Percentiles rank a stretch among this genome's conserved stretches.
phyloP scores from a whole-genome alignment of 2,797 vertebrate species.

The Cichlasoma orientale region DNA sequence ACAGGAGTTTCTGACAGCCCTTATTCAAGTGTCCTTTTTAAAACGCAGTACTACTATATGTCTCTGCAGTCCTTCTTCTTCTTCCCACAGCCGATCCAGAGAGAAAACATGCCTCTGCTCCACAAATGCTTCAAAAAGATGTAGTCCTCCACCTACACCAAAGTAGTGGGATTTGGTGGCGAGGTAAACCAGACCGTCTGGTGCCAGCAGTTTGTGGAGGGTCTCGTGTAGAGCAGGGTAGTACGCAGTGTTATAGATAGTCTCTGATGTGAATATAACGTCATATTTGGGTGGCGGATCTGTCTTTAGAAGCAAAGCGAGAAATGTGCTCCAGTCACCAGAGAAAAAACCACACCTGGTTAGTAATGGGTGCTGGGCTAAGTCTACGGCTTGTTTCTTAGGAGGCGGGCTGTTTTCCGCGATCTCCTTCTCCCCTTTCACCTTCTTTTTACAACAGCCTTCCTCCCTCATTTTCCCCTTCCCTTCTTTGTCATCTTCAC shows the following conservation, averaged over 20 bases:
- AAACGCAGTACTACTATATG: constrained; percentile 86
- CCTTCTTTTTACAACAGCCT: not conserved
- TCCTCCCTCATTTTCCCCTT: constrained; percentile 27
- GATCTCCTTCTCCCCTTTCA: constrained; percentile 22
- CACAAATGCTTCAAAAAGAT: constrained; percentile 88
- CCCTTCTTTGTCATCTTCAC: constrained; percentile 50
- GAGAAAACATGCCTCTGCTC: constrained; percentile 84
- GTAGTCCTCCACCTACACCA: constrained; percentile 90
- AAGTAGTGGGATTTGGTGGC: constrained; percentile 96
- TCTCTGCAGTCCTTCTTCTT: constrained; percentile 88
- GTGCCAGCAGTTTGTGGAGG: constrained; percentile 81
- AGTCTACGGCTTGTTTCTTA: constrained; percentile 67
- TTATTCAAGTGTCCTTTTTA: constrained; percentile 64
- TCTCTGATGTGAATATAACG: constrained; percentile 94
- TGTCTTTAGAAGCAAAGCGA: constrained; percentile 75
- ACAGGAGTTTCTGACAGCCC: not conserved
- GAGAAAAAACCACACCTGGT: constrained; percentile 88
- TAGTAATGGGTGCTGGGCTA: constrained; percentile 44
- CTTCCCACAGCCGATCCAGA: constrained; percentile 78
- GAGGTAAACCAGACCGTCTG: constrained; percentile 85
- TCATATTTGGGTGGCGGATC: constrained; percentile 83
- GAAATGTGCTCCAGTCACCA: constrained; percentile 90
- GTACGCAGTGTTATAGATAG: constrained; percentile 90
- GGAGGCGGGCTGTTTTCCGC: constrained; percentile 39
- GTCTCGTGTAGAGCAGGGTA: constrained; percentile 85